These are phyloP conservation scores for Mormyrops boulengeri DNA, from an alignment of 2,797 vertebrate genomes.

Conservation along the genomic window DNA sequence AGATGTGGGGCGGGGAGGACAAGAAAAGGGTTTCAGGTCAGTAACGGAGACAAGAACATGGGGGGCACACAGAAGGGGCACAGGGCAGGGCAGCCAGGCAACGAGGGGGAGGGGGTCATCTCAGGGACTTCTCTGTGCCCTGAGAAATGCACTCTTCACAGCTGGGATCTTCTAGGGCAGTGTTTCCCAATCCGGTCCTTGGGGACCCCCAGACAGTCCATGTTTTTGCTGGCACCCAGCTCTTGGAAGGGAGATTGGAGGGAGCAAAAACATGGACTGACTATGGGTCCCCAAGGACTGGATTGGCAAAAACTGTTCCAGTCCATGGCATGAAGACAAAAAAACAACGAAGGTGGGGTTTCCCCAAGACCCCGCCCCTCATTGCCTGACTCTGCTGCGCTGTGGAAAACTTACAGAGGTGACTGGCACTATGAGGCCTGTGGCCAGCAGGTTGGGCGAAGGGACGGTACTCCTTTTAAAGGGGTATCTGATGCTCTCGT, in stretches of 20 bases:
- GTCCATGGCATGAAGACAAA: background rate
- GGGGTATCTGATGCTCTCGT: conserved; percentile 54
- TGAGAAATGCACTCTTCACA: background rate
- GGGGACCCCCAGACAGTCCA: background rate
- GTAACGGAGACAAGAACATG: conserved; percentile 49
- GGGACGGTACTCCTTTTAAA: conserved; percentile 61
- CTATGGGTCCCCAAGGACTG: background rate
- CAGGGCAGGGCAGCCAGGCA: conserved; percentile 45
- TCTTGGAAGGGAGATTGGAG: background rate
- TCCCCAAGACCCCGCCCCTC: conserved; percentile 28
- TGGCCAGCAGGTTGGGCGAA: conserved; percentile 60
- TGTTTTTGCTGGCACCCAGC: background rate
- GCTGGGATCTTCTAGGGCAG: background rate
- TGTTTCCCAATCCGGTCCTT: background rate
- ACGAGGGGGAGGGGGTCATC: conserved; percentile 45
- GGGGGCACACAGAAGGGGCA: conserved; percentile 28
- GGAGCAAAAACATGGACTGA: background rate
- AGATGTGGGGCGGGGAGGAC: conserved; percentile 30
- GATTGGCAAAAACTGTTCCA: background rate
- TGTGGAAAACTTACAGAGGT: conserved; percentile 66
- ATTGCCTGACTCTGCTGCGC: conserved; percentile 25
- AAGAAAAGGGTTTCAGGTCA: conserved; percentile 49
- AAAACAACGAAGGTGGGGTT: background rate
- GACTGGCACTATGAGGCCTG: conserved; percentile 62
- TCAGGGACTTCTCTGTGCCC: conserved; percentile 36